Conservation (phyloP, 2,888 invertebrate genomes). For the Euphydryas editha region DNA sequence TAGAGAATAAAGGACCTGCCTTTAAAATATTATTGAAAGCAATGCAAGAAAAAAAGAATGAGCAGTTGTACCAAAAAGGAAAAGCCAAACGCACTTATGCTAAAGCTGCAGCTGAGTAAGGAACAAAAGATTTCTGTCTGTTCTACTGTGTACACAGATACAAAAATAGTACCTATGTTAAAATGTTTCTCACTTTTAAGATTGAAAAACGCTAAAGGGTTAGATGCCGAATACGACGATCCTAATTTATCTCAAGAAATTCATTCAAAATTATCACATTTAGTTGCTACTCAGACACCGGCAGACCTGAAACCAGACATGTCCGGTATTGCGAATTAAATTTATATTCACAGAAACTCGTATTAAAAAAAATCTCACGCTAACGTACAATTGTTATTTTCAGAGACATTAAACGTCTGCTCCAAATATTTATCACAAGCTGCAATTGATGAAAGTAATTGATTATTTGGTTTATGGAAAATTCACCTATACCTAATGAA, state of each 20-base stretch:
- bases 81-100: conserved; percentile 53
- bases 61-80: conserved; percentile 55
- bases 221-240: conserved; percentile 66
- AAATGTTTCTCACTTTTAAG: conserved; percentile 44
- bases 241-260: conserved; percentile 63
- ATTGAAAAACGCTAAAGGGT: conserved; percentile 57
- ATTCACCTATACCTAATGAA: not conserved
- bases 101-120: conserved; percentile 64
- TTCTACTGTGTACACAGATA: not conserved
- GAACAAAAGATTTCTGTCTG: conserved; percentile 14
- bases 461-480: not conserved
- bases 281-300: conserved; percentile 52
- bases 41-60: conserved; percentile 56
- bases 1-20: conserved; percentile 71
- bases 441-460: conserved; percentile 66
- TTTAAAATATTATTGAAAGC: conserved; percentile 57
- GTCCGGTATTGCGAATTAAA: conserved; percentile 52
- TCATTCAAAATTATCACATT: conserved; percentile 50
- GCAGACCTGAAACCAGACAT: conserved; percentile 59
- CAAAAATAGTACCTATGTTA: not conserved
- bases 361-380: not conserved
- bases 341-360: not conserved
- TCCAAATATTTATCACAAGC: conserved; percentile 68
- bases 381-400: conserved; percentile 30
- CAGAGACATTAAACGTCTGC: conserved; percentile 61